Conservation (phyloP, 2,797 vertebrate genomes). For the Mallotus villosus region DNA sequence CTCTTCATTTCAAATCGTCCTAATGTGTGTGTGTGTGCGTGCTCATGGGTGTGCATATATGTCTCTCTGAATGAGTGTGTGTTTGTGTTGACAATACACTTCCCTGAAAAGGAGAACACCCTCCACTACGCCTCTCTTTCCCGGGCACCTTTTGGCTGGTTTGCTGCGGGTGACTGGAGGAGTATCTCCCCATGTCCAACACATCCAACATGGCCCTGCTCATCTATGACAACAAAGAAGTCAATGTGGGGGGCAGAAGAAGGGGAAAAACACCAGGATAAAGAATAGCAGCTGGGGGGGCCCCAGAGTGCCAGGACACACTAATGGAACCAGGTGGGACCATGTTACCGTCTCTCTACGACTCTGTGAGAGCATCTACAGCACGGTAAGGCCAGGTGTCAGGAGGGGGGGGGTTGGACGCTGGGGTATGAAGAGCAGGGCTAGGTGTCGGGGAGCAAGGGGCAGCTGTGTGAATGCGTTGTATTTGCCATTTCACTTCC, state of each 20-base stretch:
- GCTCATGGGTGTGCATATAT: background rate
- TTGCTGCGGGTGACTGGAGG: background rate
- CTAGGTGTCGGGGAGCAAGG: slow-evolving; percentile 6
- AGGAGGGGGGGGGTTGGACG: slow-evolving; percentile 31
- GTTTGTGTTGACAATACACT: background rate
- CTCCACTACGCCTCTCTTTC: background rate
- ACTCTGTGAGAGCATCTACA: background rate
- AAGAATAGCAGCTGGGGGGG: no score
- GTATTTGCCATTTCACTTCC: slow-evolving; percentile 26
- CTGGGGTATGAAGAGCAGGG: slow-evolving; percentile 5
- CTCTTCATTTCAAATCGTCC: no score
- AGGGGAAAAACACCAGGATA: background rate
- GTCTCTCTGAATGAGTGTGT: background rate
- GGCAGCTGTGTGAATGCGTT: slow-evolving; percentile 40
- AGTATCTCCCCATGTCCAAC: background rate
- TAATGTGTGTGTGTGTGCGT: background rate
- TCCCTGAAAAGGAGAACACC: background rate
- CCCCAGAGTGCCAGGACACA: background rate
- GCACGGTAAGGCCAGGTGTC: slow-evolving; percentile 19
- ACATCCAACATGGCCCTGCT: background rate
- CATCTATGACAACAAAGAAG: background rate
- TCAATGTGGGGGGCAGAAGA: background rate
- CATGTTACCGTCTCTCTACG: background rate
- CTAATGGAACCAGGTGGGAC: slow-evolving; percentile 8
- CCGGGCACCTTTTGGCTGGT: background rate